Evolutionary conservation across 2,888 invertebrate species (phyloP).

Genomic region (Galerucella pusilla): DNA sequence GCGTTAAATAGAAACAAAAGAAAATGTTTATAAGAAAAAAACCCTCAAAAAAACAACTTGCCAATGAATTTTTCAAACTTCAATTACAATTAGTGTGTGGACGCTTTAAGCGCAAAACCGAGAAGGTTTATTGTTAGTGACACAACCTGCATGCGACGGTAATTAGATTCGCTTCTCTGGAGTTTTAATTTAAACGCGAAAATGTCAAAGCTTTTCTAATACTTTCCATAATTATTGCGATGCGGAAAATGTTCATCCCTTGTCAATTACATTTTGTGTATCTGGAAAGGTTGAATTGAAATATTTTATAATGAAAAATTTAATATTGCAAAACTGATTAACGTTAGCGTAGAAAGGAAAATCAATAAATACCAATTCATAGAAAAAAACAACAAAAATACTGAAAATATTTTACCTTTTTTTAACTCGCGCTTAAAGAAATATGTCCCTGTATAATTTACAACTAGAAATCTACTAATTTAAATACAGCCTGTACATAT

Average conservation of each 20-base stretch:
- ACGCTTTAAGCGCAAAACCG: neutral
- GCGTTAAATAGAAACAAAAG: no score
- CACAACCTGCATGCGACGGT: neutral
- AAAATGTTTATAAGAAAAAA: neutral
- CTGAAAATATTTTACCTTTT: no score
- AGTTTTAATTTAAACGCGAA: neutral
- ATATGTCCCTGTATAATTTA: no score
- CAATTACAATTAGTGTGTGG: neutral
- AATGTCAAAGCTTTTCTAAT: neutral
- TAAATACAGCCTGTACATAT: no score
- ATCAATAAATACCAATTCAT: no score
- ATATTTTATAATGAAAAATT: neutral
- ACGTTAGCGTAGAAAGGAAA: no score
- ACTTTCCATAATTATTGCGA: neutral
- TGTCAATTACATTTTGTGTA: neutral
- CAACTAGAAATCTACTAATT: no score
- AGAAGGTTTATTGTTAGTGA: neutral
- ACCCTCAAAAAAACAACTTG: neutral
- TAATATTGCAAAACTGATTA: neutral
- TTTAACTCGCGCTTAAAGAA: no score
- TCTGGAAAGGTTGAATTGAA: neutral
- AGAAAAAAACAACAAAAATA: no score
- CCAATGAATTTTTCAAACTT: neutral
- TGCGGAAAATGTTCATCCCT: neutral
- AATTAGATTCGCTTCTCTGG: slow-evolving; percentile 1